Percentiles rank a stretch among this genome's conserved stretches.
Conservation (phyloP, 2,797 vertebrate species). For the Silurus aristotelis region DNA sequence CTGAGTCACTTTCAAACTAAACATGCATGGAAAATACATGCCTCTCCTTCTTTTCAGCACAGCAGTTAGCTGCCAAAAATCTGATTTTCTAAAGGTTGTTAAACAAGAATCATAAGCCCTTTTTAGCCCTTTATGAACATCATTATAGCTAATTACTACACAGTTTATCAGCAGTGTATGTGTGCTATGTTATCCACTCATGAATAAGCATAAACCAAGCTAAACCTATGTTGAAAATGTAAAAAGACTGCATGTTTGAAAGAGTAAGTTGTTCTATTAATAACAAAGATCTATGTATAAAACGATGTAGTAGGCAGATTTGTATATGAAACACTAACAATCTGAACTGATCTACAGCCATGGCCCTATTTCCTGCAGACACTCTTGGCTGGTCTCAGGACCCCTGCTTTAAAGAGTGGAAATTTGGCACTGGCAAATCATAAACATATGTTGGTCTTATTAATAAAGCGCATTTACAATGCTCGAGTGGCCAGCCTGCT, state of each 20-base stretch:
- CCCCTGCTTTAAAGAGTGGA: constrained; percentile 53
- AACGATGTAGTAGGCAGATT: background rate
- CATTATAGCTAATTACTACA: background rate
- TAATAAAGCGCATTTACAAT: constrained; percentile 49
- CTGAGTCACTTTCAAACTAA: background rate
- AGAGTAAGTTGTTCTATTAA: background rate
- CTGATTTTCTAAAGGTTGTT: background rate
- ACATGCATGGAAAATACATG: background rate
- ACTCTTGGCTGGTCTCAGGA: constrained; percentile 17
- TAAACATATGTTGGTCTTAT: constrained; percentile 51
- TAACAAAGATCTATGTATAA: background rate
- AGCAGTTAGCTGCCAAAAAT: background rate
- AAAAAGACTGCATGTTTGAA: constrained; percentile 11
- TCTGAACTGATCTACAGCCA: constrained; percentile 7
- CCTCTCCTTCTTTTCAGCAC: background rate
- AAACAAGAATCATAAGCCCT: background rate
- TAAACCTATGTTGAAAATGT: background rate
- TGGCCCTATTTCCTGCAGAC: constrained; percentile 26
- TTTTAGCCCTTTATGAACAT: background rate
- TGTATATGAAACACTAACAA: background rate
- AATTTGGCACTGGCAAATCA: constrained; percentile 54
- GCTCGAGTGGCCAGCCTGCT: constrained; percentile 6
- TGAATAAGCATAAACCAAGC: background rate
- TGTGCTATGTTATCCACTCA: background rate
- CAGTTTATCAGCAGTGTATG: background rate